These are phyloP conservation scores for Pseudopipra pipra DNA, from an alignment of 2,113 vertebrate species.

Conservation along the genomic window DNA sequence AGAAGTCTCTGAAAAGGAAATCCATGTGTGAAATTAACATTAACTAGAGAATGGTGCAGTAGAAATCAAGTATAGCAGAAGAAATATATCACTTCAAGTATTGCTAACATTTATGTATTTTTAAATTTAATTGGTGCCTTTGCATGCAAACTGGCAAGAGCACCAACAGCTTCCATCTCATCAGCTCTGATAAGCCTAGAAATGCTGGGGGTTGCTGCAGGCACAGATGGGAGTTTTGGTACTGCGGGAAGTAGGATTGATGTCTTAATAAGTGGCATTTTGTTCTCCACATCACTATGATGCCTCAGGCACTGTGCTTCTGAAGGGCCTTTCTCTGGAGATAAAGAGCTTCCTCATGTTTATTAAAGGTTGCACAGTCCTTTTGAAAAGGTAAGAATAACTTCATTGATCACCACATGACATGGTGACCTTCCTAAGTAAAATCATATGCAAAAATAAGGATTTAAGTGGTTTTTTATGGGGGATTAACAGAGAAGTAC, in stretches of 20 bases:
- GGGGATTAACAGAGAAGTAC: background rate
- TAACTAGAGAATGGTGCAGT: background rate
- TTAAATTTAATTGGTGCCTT: background rate
- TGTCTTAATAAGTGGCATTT: slow-evolving; percentile 3
- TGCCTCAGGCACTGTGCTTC: background rate
- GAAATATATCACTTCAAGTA: background rate
- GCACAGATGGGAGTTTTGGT: background rate
- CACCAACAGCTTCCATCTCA: background rate
- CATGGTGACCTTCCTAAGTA: background rate
- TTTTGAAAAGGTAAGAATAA: slow-evolving; percentile 34
- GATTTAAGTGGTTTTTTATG: background rate
- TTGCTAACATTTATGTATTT: background rate
- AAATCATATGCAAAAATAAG: background rate
- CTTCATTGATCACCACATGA: background rate
- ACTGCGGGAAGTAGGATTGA: background rate
- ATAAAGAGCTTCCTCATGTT: slow-evolving; percentile 6
- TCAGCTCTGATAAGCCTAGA: background rate
- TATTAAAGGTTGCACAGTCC: background rate
- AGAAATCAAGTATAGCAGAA: background rate
- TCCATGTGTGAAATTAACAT: background rate
- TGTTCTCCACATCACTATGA: background rate
- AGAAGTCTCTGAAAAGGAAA: background rate
- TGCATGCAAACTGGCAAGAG: background rate
- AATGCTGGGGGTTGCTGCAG: background rate
- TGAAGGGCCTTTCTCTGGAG: background rate